Base-by-base conservation (phyloP, 2,113 vertebrate genomes). In the Hippoglossus stenolepis region DNA sequence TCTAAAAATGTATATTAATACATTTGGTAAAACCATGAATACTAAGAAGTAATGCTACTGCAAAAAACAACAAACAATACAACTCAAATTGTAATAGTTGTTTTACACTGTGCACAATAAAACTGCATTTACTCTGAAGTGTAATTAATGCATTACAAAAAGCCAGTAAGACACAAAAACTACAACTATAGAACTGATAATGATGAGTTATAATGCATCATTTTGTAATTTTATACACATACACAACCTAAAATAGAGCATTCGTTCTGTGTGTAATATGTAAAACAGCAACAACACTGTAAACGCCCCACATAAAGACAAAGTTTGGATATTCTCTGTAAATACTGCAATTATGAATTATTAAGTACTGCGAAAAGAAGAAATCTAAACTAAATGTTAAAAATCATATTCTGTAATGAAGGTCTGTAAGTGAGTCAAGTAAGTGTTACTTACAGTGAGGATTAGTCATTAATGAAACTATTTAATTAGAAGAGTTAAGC, bases 401-500 rank as follows among this genome's bases (percentile, higher is more conserved):
- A 4, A 2, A 8, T 12, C 58, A 13, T 49, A n/a, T 28, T 49
- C 65, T 9, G 35, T 26, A 70, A 58, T 58, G 54, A 54, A 54
- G 51, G 18, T 54, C 68, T 26, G 18, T 43, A 45, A 58, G 54
- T 84, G 31, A 72, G 28, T 49, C 49, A 38, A 65, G 62, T 26
- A 6, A 56, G 51, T 70, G 1, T 70, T 75, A 75, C 57, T 84
- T 69, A 67, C 63, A 75, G 58, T 56, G 45, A 57, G 62, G 24
- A 75, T 65, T 40, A 51, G 43, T 65, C 66, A 69, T 79, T 85
- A 81, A 85, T 67, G 66, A 83, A 69, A 64, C 67, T 14, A 75
- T 80, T 83, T 80, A 74, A 82, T 89, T 77, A 82, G 56, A 49
- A 62, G 61, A 81, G 61, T 75, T 63, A 58, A 80, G 54, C 67